Percentiles rank a stretch among this genome's conserved stretches.
Conservation (phyloP, 2,113 vertebrate species). For the Phalacrocorax pelagicus region DNA sequence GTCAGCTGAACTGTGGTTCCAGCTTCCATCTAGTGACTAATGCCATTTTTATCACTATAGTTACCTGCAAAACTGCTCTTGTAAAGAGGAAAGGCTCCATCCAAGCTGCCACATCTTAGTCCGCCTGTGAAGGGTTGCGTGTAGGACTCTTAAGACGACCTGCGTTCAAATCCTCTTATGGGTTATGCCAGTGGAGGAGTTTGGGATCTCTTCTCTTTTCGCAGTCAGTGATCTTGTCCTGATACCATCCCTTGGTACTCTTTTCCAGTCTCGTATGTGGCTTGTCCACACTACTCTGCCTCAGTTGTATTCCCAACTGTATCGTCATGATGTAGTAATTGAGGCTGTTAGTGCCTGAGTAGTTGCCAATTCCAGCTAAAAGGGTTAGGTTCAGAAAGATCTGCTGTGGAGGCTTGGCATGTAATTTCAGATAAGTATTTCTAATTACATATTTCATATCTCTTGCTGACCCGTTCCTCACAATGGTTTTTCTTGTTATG, state of each 20-base stretch:
- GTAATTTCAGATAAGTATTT: slow-evolving; percentile 24
- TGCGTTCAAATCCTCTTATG: not conserved
- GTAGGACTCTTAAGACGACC: not conserved
- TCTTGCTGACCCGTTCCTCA: not conserved
- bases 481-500: not conserved
- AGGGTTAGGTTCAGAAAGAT: not conserved
- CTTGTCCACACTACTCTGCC: not conserved
- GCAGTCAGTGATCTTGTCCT: not conserved
- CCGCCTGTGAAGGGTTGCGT: not conserved
- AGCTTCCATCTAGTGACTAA: not conserved
- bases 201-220: not conserved
- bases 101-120: not conserved
- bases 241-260: not conserved
- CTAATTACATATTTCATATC: slow-evolving; percentile 6
- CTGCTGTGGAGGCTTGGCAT: not conserved
- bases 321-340: not conserved
- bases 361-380: slow-evolving; percentile 12
- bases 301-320: not conserved
- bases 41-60: not conserved
- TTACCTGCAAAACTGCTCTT: not conserved
- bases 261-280: not conserved
- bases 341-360: not conserved
- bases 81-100: not conserved
- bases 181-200: not conserved
- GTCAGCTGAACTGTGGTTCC: not conserved